These are phyloP conservation scores for Matsumyia berberina DNA, from an alignment of 2,888 invertebrate species.

Conservation along the genomic window DNA sequence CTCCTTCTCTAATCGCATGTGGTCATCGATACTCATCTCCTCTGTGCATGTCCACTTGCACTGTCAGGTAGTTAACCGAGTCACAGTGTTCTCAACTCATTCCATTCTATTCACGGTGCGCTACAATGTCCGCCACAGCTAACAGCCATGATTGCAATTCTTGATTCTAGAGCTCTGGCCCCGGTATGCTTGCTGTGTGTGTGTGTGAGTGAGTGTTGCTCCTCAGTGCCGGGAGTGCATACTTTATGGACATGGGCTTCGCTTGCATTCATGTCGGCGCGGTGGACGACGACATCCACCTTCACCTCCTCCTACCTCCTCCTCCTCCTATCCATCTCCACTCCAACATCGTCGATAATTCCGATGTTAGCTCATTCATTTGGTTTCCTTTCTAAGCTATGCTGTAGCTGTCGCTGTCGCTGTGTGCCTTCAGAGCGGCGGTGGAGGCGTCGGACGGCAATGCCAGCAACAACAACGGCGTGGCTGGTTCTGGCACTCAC, in stretches of 20 bases:
- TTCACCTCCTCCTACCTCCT: constrained; percentile 34
- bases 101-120: constrained; percentile 74
- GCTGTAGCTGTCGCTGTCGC: constrained; percentile 13
- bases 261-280: constrained; percentile 47
- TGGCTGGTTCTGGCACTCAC: constrained; percentile 69
- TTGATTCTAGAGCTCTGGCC: constrained; percentile 70
- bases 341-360: constrained; percentile 62
- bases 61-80: constrained; percentile 75
- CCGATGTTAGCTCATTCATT: constrained; percentile 76
- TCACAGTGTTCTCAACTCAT: constrained; percentile 74
- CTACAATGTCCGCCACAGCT: constrained; percentile 66
- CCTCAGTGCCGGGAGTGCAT: constrained; percentile 48
- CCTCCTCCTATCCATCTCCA: too few relatives aligned
- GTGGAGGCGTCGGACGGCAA: constrained; percentile 11
- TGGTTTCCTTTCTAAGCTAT: constrained; percentile 74
- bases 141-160: constrained; percentile 74
- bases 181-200: constrained; percentile 31
- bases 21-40: constrained; percentile 76
- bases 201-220: constrained; percentile 15
- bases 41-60: constrained; percentile 73
- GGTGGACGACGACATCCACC: constrained; percentile 28
- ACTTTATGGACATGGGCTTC: constrained; percentile 69
- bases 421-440: constrained; percentile 42
- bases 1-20: constrained; percentile 73
- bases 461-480: constrained; percentile 36